A percentile compares a stretch with the other conserved stretches of the same genome.
Conservation (phyloP, 2,888 invertebrate genomes). For the Lymantria monacha region DNA sequence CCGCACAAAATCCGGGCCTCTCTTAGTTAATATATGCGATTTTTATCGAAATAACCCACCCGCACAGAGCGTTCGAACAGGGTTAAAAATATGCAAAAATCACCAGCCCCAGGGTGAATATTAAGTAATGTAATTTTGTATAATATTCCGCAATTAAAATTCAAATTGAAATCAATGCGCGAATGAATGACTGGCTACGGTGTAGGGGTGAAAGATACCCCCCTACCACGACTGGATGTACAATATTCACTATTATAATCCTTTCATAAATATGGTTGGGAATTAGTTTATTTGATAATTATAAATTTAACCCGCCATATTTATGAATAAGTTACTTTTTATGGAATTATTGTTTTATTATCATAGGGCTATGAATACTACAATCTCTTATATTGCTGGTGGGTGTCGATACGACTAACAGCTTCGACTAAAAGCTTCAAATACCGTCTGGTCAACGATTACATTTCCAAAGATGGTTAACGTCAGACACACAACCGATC, state of each 20-base stretch:
- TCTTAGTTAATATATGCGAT: conserved; percentile 71
- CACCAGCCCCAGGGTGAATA: conserved; percentile 74
- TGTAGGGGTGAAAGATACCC: neutral
- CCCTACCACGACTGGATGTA: conserved; percentile 1
- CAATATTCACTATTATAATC: conserved; percentile 32
- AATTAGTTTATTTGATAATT: conserved; percentile 19
- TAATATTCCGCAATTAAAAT: conserved; percentile 82
- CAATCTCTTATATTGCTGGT: too few relatives aligned
- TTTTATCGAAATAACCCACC: conserved; percentile 66
- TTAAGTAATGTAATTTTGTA: conserved; percentile 80
- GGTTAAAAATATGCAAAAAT: conserved; percentile 81
- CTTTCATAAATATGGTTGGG: conserved; percentile 23
- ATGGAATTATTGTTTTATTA: too few relatives aligned
- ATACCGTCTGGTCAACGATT: too few relatives aligned
- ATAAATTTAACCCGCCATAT: conserved; percentile 21
- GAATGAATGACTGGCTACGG: conserved; percentile 55
- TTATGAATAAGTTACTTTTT: conserved; percentile 1
- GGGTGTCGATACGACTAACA: too few relatives aligned
- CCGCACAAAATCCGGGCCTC: conserved; percentile 48
- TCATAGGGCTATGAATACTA: too few relatives aligned
- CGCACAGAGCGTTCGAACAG: conserved; percentile 49
- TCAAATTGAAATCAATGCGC: conserved; percentile 83
- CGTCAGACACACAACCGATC: too few relatives aligned
- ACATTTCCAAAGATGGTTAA: too few relatives aligned
- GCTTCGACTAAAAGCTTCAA: too few relatives aligned